Percentiles rank a stretch among this genome's conserved stretches.
These are phyloP conservation scores for Eolophus roseicapilla DNA, from an alignment of 2,113 vertebrate species.

Conservation along the genomic window DNA sequence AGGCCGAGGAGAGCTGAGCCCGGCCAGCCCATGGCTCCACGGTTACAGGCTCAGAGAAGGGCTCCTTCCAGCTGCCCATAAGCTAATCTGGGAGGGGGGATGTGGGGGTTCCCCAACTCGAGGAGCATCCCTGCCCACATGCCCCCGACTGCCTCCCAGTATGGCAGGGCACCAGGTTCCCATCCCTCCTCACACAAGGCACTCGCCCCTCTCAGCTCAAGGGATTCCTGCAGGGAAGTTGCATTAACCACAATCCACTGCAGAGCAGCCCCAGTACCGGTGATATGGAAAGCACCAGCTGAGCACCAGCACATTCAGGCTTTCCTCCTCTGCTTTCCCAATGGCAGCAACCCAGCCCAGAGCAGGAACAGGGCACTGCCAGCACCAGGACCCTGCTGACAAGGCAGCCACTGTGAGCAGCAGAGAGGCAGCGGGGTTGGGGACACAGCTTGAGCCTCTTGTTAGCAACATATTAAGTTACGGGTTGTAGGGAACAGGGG, in stretches of 20 bases:
- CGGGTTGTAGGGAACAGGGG: background rate
- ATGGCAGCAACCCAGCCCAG: background rate
- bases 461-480: slow-evolving; percentile 10
- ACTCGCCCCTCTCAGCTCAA: background rate
- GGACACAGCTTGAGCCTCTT: background rate
- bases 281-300: accelerated
- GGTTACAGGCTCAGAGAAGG: background rate
- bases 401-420: background rate
- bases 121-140: accelerated
- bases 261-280: background rate
- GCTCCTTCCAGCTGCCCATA: background rate
- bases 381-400: background rate
- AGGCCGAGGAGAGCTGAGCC: background rate
- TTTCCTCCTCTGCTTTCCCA: background rate
- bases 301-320: background rate
- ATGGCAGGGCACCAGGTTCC: background rate
- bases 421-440: background rate
- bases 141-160: background rate
- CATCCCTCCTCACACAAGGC: background rate
- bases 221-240: background rate
- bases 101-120: background rate
- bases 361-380: background rate
- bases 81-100: background rate
- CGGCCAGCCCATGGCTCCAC: background rate
- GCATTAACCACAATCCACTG: accelerated